A percentile compares a stretch with the other conserved stretches of the same genome.
Evolutionary conservation across 1,140 invertebrate species (phyloP).

Genomic region (Acromyrmex heyeri): DNA sequence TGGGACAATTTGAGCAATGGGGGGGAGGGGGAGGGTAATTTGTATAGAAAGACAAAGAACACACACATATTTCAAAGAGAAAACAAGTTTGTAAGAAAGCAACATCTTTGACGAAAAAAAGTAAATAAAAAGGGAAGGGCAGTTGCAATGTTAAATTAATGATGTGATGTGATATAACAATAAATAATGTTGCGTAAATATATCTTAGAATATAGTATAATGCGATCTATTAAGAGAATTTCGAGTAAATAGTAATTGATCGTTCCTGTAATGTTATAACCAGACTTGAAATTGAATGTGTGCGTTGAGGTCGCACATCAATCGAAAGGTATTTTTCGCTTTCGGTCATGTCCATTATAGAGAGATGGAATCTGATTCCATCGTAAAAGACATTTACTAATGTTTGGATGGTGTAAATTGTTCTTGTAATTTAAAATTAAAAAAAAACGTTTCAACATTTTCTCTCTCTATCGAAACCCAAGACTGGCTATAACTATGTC

Average conservation of each 20-base stretch:
- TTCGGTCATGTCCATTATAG: not conserved
- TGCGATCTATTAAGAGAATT: constrained; percentile 59
- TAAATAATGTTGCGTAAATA: constrained; percentile 73
- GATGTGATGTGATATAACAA: constrained; percentile 80
- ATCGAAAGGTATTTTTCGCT: not conserved
- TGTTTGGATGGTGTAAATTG: not conserved
- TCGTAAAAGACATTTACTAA: not conserved
- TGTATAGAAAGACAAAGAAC: constrained; percentile 8
- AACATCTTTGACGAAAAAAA: constrained; percentile 14
- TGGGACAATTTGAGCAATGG: too few relatives aligned
- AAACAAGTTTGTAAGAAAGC: not conserved
- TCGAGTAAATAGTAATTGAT: constrained; percentile 78
- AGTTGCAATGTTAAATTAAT: constrained; percentile 70
- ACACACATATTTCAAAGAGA: not conserved
- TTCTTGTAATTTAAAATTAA: constrained; percentile 14
- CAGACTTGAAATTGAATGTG: constrained; percentile 55
- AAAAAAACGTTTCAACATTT: not conserved
- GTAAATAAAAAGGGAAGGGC: not conserved
- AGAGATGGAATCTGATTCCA: not conserved
- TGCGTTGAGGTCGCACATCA: not conserved
- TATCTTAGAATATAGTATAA: constrained; percentile 63
- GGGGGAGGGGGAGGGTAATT: not conserved
- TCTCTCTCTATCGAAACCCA: not conserved
- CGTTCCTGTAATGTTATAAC: constrained; percentile 80
- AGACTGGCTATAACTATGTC: constrained; percentile 68